Conservation (phyloP, 2,797 vertebrate species). For the Poeciliopsis presidionis region DNA sequence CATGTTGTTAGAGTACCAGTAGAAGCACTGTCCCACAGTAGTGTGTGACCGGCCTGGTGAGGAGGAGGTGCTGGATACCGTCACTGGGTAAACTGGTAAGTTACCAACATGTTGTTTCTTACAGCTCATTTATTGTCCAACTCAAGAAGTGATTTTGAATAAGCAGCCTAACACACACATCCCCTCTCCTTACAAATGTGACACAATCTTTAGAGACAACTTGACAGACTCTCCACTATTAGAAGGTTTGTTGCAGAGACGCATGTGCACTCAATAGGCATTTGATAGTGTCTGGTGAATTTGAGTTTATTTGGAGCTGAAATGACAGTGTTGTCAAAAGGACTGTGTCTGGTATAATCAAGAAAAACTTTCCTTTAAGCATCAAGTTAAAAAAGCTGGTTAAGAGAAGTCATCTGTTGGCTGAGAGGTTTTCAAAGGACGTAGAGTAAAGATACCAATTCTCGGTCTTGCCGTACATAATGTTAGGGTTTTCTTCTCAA, state of each 20-base stretch:
- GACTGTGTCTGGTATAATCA: background rate
- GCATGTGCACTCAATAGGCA: background rate
- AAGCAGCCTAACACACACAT: background rate
- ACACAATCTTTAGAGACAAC: background rate
- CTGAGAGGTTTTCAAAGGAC: background rate
- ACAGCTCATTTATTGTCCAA: background rate
- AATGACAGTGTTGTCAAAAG: constrained; percentile 5
- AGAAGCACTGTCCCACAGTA: background rate
- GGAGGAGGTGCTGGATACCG: background rate
- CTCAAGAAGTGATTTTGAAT: background rate
- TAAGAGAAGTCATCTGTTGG: background rate
- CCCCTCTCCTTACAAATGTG: background rate
- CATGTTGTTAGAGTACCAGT: background rate
- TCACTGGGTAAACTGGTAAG: background rate
- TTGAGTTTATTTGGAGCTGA: constrained; percentile 12
- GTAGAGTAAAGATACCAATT: background rate
- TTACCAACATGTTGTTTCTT: background rate
- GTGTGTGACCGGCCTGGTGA: background rate
- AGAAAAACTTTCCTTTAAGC: constrained; percentile 6
- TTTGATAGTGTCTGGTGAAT: constrained; percentile 3
- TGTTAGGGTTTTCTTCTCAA: background rate
- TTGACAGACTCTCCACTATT: background rate
- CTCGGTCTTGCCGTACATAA: background rate
- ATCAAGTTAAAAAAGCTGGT: background rate
- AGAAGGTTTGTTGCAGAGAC: background rate